Evolutionary conservation across 2,113 vertebrate species (phyloP), one percentile per base, ranked within the genome.

Genomic region (Poeciliopsis occidentalis): DNA sequence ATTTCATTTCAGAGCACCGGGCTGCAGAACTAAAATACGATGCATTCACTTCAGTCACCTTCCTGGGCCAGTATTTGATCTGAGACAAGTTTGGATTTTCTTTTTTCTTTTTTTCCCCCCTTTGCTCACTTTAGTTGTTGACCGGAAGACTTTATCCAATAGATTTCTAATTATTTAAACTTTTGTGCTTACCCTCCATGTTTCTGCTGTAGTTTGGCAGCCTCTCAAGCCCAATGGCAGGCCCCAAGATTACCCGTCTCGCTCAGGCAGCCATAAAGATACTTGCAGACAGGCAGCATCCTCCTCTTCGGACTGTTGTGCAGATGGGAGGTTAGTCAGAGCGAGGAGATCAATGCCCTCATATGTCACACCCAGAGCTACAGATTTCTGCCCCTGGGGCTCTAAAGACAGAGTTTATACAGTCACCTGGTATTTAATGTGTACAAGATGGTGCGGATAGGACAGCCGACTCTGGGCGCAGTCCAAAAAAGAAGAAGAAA

Each of bases 321-420:
- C 80, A 88, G 67, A 81, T 41, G 12, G 51, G 69, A n/a, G n/a
- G n/a, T n/a, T n/a, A n/a, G n/a, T n/a, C n/a, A n/a, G n/a, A n/a
- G n/a, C n/a, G n/a, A n/a, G 73, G 70, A 87, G 78, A 90, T 91
- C 86, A 82, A 79, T 87, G 82, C 79, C 70, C 81, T 88, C 87
- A 69, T 82, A 84, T 81, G 69, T 87, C 91, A 87, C 85, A 84
- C 71, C 84, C 65, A 69, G 64, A 81, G 76, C 71, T 81, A 79
- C 72, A 86, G 70, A 85, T 86, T 76, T 78, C 75, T 79, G 67
- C 87, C 87, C 79, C 73, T 67, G 8, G 80, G 19, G 82, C 75
- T n/a, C 71, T 75, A 60, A 79, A 82, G 78, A 60, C 78, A 76
- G 69, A 84, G 76, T 91, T 89, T 85, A 88, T 83, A 76, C 81